These are phyloP conservation scores for Sanderia malayensis DNA, from an alignment of 30 jellyfish, hydroid and myxozoan genomes.

Conservation along the genomic window DNA sequence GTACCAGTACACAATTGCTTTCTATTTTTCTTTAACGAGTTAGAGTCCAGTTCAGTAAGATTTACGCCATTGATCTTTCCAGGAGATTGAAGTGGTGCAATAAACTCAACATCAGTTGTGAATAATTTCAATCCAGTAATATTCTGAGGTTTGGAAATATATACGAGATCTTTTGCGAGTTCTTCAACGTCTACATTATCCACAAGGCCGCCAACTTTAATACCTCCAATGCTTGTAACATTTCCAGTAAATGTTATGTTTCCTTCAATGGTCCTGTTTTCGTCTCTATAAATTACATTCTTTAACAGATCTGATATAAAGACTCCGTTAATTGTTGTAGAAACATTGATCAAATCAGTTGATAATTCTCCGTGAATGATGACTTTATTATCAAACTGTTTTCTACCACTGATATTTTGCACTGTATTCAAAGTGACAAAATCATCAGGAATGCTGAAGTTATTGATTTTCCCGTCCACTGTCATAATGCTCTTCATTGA, in stretches of 20 bases:
- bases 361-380: conserved; percentile 22
- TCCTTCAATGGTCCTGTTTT: conserved; percentile 58
- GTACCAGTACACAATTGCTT: conserved; percentile 48
- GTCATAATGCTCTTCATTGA: conserved; percentile 4
- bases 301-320: conserved; percentile 69
- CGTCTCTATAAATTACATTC: conserved; percentile 51
- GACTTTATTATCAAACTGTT: conserved; percentile 37
- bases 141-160: conserved; percentile 52
- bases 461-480: conserved; percentile 58
- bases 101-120: conserved; percentile 34
- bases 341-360: conserved; percentile 40
- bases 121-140: conserved; percentile 56
- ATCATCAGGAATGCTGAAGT: conserved; percentile 61
- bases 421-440: conserved; percentile 59
- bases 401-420: conserved; percentile 67
- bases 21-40: conserved; percentile 55
- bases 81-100: conserved; percentile 55
- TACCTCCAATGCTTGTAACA: conserved; percentile 37
- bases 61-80: conserved; percentile 67
- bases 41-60: conserved; percentile 36
- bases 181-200: conserved; percentile 73
- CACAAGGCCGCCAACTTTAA: conserved; percentile 66
- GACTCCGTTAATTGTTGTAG: conserved; percentile 66
- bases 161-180: conserved; percentile 53
- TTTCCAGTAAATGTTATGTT: conserved; percentile 46